Evolutionary conservation across 1,140 invertebrate species (phyloP), one percentile per base, ranked within the genome.

Genomic region (Coelopa frigida): DNA sequence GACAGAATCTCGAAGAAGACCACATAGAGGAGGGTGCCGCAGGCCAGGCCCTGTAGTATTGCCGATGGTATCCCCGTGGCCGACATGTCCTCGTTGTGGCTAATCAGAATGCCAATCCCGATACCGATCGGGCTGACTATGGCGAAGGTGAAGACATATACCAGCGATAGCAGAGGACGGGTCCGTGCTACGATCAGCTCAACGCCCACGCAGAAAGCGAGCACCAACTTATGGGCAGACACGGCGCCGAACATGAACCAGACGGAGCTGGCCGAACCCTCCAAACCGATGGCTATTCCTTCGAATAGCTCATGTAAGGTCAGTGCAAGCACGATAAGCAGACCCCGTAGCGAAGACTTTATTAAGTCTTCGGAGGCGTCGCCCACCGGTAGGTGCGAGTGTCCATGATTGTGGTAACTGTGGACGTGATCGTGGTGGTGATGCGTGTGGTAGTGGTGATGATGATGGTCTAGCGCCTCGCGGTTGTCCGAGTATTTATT

Each of bases 291-390:
- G 17, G 90, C 85, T 44, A 94, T 76, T 21, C 92, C 92, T 77
- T 96, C 92, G 58, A 96, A 92, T 0, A 94, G 72, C 53, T 92
- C 88, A 61, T 96, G 92, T 42, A 94, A 81, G 5, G 89, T 91
- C 10, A 96, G 73, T 2, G 91, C 91, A 18, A 91, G 70, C 1
- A 94, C 85, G 44, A 93, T 83, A 35, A 92, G 71, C 14, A 89
- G 64, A 18, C 86, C 83, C 46, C 85, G 71, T 7, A 91, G 68
- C 10, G 82, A 81, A 33, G 80, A 76, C 20, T 82, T 76, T 17
- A 83, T 72, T 36, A 78, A 73, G 56, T 81, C 80, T 1, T 74
- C 75, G n/a, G 70, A 54, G 18, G 58, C 51, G 26, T 47, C 42
- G 7, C 65, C 62, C 52, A 73, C 57, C 15, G 63, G 62, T 27